Evolutionary conservation across 2,888 invertebrate genomes (phyloP).

Genomic region (Noctua pronuba): DNA sequence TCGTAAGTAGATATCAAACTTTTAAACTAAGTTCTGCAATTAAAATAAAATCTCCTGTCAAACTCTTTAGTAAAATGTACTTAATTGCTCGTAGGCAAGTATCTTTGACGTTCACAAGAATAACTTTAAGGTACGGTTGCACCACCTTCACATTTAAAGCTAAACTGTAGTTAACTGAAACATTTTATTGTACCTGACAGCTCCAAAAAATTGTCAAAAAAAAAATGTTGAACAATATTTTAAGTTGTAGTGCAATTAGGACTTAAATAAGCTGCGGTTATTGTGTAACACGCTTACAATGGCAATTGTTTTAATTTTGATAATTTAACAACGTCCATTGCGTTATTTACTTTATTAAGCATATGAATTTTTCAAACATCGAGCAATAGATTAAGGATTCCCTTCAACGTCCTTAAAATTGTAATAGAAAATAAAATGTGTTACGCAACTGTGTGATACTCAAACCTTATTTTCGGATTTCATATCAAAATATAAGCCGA

Average conservation of each 20-base stretch:
- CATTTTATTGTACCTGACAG: background rate
- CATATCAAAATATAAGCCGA: background rate
- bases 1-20: slow-evolving; percentile 10
- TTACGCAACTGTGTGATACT: too few relatives aligned
- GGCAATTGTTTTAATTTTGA: background rate
- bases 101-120: background rate
- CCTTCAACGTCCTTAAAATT: background rate
- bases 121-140: background rate
- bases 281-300: background rate
- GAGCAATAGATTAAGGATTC: background rate
- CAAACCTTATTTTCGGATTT: slow-evolving; percentile 5
- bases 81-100: background rate
- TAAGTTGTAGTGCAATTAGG: too few relatives aligned
- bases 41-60: slow-evolving; percentile 13
- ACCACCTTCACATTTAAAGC: background rate
- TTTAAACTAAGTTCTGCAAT: slow-evolving; percentile 21
- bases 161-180: background rate
- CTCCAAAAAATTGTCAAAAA: background rate
- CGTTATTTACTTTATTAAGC: background rate
- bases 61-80: slow-evolving; percentile 19
- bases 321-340: background rate
- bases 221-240: too few relatives aligned
- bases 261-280: background rate
- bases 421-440: background rate
- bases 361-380: background rate